Evolutionary conservation across 2,113 vertebrate species (phyloP), one percentile per base, ranked within the genome.

Genomic region (Corvus moneduloides): DNA sequence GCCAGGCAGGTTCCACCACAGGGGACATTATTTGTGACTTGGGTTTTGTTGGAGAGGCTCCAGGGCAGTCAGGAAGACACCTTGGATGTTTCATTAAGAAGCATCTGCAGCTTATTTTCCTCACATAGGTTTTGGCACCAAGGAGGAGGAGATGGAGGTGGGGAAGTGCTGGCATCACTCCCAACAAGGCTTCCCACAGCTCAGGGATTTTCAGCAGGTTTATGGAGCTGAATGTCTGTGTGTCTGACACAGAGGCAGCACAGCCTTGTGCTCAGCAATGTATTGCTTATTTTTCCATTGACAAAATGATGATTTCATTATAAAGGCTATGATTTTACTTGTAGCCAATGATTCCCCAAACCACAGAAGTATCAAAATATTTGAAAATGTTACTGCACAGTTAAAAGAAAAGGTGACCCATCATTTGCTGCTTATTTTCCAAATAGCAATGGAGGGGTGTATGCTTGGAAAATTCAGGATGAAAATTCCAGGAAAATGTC

Each of bases 191-290:
- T 55, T 75, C 56, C 52, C 0, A 1, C 23, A 28, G 37, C 41
- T 66, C 19, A 1, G 27, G 52, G 23, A 43, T 79, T 83, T 35
- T 71, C 72, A 21, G 7, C 7, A 32, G 10, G 23, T n/a, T 87
- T 37, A 2, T 1, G 5, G 33, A 61, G 41, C 21, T 59, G 19
- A 28, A 51, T 12, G 8, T 61, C 44, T 3, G 4, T 1, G 19
- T n/a, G 23, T 24, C 35, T 83, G 76, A 24, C 7, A 19, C 2
- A 13, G 8, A 71, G 58, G 51, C 44, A 87, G 43, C n/a, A 71
- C 33, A 33, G 32, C 37, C 26, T 41, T 61, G 14, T 43, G 46
- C 48, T 48, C 27, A 67, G 43, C 48, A 76, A n/a, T 5, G 27
- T 18, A 24, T 14, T 49, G 28, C 22, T 56, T 46, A 2, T 23